phyloP scores from a whole-genome alignment of 2,888 invertebrate genomes.

The Diloba caeruleocephala region DNA sequence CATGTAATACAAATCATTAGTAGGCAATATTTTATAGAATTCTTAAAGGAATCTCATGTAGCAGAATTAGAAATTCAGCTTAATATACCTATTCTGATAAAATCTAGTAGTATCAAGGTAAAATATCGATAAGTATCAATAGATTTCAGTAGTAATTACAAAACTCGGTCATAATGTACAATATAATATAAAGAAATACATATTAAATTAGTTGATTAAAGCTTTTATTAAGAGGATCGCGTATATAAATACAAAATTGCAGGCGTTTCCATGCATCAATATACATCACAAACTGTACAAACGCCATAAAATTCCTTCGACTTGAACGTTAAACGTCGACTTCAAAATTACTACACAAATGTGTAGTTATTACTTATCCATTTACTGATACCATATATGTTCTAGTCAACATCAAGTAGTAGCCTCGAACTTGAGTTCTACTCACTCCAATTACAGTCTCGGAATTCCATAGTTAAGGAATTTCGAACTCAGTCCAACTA shows the following conservation, averaged over 20 bases:
- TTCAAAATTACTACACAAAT: constrained; percentile 25
- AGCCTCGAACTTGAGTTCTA: constrained; percentile 56
- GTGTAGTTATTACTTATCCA: constrained; percentile 22
- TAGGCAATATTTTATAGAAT: constrained; percentile 17
- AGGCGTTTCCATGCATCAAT: constrained; percentile 20
- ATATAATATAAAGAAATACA: too few species aligned
- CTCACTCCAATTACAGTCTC: constrained; percentile 45
- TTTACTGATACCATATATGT: constrained; percentile 48
- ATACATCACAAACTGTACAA: constrained; percentile 25
- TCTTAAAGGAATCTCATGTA: too few species aligned
- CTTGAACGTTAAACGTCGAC: constrained; percentile 38
- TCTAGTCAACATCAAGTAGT: constrained; percentile 26
- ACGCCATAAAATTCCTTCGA: constrained; percentile 26
- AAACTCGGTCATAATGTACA: too few species aligned
- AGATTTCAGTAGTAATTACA: too few species aligned
- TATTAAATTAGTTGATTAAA: too few species aligned
- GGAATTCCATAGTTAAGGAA: constrained; percentile 44
- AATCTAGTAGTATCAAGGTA: too few species aligned
- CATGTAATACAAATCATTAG: constrained; percentile 7
- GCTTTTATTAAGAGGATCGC: background rate
- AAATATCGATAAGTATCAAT: too few species aligned
- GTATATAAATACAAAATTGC: background rate
- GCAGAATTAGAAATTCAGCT: too few species aligned
- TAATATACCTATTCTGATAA: too few species aligned
- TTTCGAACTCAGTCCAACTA: constrained; percentile 23